phyloP scores from a whole-genome alignment of 2,888 invertebrate species.

The Acholoe squamosa region DNA sequence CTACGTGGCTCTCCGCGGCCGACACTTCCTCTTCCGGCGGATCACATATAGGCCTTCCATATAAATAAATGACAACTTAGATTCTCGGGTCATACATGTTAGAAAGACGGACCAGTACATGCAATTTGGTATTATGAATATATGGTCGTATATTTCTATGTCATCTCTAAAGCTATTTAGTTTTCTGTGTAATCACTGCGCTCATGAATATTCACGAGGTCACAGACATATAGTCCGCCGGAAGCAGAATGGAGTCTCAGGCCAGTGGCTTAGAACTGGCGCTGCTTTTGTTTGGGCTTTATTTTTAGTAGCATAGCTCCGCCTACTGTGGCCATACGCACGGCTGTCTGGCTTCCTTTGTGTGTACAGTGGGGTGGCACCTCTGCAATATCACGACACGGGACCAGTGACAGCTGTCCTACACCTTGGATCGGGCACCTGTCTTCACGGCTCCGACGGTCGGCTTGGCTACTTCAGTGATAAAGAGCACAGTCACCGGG shows the following conservation, averaged over 20 bases:
- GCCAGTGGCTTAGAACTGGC: background rate
- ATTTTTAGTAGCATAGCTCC: constrained; percentile 49
- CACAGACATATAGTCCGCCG: background rate
- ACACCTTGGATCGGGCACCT: background rate
- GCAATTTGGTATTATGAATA: background rate
- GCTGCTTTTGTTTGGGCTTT: constrained; percentile 26
- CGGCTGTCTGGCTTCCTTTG: constrained; percentile 54
- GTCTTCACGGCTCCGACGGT: background rate
- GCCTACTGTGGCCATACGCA: constrained; percentile 38
- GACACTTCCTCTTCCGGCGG: constrained; percentile 45
- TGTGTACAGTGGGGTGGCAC: background rate
- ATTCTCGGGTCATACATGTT: background rate
- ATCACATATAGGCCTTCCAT: background rate
- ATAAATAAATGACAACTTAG: background rate
- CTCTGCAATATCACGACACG: background rate
- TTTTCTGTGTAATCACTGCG: background rate
- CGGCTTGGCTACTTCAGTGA: background rate
- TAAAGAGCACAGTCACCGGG: background rate
- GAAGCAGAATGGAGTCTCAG: background rate
- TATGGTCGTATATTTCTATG: background rate
- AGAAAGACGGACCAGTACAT: background rate
- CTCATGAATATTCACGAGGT: background rate
- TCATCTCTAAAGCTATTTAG: background rate
- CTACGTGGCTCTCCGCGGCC: background rate
- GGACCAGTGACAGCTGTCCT: background rate